Evolutionary conservation across 2,888 invertebrate genomes (phyloP), one percentile per base, ranked within the genome.

Genomic region (Lissocephala sabroskyi): DNA sequence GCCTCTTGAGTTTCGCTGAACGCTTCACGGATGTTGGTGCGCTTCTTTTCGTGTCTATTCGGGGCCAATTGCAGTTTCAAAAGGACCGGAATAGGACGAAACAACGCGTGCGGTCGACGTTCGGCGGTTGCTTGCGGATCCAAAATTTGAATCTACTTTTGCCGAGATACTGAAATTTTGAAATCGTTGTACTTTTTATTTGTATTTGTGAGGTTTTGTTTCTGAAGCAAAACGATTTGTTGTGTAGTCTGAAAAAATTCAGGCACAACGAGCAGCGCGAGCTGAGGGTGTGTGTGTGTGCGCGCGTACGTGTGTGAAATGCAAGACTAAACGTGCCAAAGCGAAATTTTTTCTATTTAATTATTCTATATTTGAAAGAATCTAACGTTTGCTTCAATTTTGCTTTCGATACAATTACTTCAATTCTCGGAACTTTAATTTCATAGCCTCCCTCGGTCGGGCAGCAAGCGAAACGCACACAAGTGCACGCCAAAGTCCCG

Each of bases 261-360:
- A n/a, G n/a, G n/a, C n/a, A 35, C 29, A 56, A 57, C 57, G 53
- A 62, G 49, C 44, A 62, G 53, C 53, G 52, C 45, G 55, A 58
- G 41, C 58, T 49, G 41, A 53, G 39, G 63, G 63, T 59, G 59
- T 56, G 62, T 52, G 56, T 49, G 52, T 62, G 55, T 59, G 52
- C 35, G 50, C 64, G 56, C 58, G 55, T 48, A 61, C 59, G 74
- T 60, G 62, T 54, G 53, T 62, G 60, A 64, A 61, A 49, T 71
- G 51, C 50, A 60, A 67, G 67, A 55, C n/a, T n/a, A 49, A 64
- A 53, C 42, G 50, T 54, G 45, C 70, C 62, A n/a, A n/a, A n/a
- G 75, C 64, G 64, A 68, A 74, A 68, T 59, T 68, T 76, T 70
- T 66, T 74, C 74, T 56, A 56, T n/a, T 64, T 76, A 71, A 76